Conservation (phyloP, 2,113 vertebrate species). For the Aptenodytes forsteri region DNA sequence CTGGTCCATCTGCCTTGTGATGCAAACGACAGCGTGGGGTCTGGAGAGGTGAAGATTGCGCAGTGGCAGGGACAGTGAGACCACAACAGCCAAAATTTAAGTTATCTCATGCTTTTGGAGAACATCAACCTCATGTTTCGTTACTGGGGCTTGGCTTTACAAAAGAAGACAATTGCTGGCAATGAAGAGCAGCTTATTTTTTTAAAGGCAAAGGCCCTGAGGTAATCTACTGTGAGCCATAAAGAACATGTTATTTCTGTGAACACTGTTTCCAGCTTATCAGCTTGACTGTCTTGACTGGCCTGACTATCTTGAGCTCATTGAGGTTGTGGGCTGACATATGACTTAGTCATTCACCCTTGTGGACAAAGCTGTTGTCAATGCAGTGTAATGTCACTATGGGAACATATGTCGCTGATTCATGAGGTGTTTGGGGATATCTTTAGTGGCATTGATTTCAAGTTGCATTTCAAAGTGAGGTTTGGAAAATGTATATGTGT, state of each 20-base stretch:
- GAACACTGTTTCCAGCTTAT: neutral
- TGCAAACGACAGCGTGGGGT: rapidly evolving
- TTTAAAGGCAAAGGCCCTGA: neutral
- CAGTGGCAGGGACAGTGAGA: neutral
- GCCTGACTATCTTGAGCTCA: neutral
- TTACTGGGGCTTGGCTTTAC: neutral
- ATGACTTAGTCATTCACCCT: neutral
- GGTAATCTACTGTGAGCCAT: neutral
- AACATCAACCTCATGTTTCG: neutral
- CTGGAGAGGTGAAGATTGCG: neutral
- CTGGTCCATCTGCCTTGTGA: neutral
- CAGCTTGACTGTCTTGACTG: neutral
- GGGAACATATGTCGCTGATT: neutral
- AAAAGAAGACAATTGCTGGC: neutral
- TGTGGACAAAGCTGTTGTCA: neutral
- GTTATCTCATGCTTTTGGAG: neutral
- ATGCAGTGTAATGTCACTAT: neutral
- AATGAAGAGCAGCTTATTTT: neutral
- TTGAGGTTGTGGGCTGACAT: neutral
- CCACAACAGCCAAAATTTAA: neutral
- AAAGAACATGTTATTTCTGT: neutral
- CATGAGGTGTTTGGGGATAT: neutral
- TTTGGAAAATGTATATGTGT: neutral
- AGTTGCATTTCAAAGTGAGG: neutral
- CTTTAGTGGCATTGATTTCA: neutral